Evolutionary conservation across 30 jellyfish, hydroid and myxozoan genomes (phyloP).

Genomic region (Aurelia aurita): DNA sequence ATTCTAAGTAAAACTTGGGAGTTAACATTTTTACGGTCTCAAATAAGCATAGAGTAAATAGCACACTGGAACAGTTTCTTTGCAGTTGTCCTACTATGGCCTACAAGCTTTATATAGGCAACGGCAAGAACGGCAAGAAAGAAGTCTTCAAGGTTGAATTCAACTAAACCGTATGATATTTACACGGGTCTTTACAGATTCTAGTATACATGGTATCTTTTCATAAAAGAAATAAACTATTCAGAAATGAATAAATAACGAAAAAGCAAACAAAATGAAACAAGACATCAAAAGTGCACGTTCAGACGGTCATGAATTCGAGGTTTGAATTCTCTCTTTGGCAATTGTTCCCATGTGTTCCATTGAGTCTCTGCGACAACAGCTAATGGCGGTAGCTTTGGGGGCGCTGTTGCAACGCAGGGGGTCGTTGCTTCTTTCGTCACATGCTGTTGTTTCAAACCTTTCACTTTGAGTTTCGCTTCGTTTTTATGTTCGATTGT

Average conservation of each 20-base stretch:
- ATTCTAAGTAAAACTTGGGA: no score
- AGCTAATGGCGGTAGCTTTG: slow-evolving; percentile 62
- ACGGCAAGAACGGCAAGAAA: no score
- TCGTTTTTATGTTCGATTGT: slow-evolving; percentile 17
- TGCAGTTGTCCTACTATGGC: no score
- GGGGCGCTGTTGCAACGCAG: slow-evolving; percentile 47
- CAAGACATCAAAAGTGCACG: slow-evolving; percentile 15
- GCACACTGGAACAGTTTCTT: no score
- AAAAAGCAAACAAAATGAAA: neutral
- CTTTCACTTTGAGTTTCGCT: slow-evolving; percentile 41
- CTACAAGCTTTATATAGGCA: no score
- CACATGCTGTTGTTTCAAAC: neutral
- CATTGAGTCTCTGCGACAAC: slow-evolving; percentile 59
- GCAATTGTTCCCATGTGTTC: slow-evolving; percentile 47
- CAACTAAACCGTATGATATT: no score
- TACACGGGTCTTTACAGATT: no score
- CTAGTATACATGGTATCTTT: no score
- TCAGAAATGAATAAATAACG: neutral
- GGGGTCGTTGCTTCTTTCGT: neutral
- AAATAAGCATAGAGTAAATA: no score
- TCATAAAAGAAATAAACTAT: neutral
- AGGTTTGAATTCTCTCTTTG: slow-evolving; percentile 36
- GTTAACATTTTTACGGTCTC: no score
- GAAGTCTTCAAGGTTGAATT: no score
- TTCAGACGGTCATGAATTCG: slow-evolving; percentile 64